Evolutionary conservation across 2,888 invertebrate genomes (phyloP), one percentile per base, ranked within the genome.

Genomic region (Phengaris alcon): DNA sequence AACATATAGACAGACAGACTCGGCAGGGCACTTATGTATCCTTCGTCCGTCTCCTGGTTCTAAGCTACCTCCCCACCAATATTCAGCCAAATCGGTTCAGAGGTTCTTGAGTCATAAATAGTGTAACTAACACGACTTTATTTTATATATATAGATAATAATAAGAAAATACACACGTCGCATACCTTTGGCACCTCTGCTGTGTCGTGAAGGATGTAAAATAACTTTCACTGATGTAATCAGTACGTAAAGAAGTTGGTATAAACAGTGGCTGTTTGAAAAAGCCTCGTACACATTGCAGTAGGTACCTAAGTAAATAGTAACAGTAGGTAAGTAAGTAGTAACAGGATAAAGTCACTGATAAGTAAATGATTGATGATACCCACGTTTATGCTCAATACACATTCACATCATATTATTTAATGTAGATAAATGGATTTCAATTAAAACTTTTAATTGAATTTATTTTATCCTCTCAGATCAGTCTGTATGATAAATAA

Each of bases 361-460:
- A 52, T 52, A 52, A 52, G 12, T 44, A 64, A 64, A 64, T 64
- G 35, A 64, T 64, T 64, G 64, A 64, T 64, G 64, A 64, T 64
- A 64, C 35, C 64, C 35, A 44, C 64, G 64, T 64, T 64, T 64
- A 64, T 35, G 22, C 64, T 64, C 64, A 44, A 64, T 64, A 64
- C 64, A 64, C 64, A 64, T 2, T 64, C 64, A 64, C 64, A 44
- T 64, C 64, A 44, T 64, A 64, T 57, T 57, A 57, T 64, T 64
- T 64, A 64, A 64, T 64, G 64, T 44, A 44, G 64, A 64, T 64
- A 64, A 64, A 64, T 64, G 35, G 35, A 64, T 64, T 44, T 64
- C 64, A 64, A 64, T 64, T 64, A 64, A 64, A 64, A 64, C 35
- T 64, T 64, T 64, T 64, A 64, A 64, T 64, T 44, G 35, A 64